Evolutionary conservation across 2,797 vertebrate genomes (phyloP).

Genomic region (Karalla daura): DNA sequence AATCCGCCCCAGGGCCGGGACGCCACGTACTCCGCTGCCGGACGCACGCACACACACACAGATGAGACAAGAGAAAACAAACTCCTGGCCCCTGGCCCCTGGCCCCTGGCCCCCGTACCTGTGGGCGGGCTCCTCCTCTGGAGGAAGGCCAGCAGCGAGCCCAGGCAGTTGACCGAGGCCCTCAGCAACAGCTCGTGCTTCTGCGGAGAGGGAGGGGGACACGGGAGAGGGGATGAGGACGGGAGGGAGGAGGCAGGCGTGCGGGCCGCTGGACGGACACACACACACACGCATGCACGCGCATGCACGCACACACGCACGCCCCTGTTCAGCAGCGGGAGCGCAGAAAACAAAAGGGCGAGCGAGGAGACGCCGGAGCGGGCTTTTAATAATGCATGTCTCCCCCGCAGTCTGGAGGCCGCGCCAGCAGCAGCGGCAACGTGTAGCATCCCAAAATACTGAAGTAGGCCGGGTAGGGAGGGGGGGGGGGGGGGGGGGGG

Average conservation of each 20-base stretch:
- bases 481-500: not conserved
- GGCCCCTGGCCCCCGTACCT: constrained; percentile 78
- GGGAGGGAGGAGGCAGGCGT: not conserved
- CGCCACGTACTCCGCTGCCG: constrained; percentile 83
- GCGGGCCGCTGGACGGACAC: not conserved
- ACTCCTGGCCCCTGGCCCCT: constrained; percentile 10
- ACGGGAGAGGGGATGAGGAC: not conserved
- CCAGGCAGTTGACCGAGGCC: constrained; percentile 87
- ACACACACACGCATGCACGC: constrained; percentile 6
- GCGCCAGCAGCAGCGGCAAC: constrained; percentile 40
- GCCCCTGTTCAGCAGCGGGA: no score
- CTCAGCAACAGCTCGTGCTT: constrained; percentile 89
- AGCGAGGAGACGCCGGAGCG: constrained; percentile 43
- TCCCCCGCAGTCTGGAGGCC: constrained; percentile 48
- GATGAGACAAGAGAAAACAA: constrained; percentile 17
- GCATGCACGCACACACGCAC: constrained; percentile 17
- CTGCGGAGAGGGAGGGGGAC: constrained; percentile 73
- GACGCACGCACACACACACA: constrained; percentile 16
- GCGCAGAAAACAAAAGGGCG: constrained; percentile 43
- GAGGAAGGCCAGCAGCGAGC: constrained; percentile 88
- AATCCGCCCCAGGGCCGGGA: constrained; percentile 92
- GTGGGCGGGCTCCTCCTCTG: constrained; percentile 80
- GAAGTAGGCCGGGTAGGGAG: constrained; percentile 67
- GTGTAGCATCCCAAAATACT: constrained; percentile 72
- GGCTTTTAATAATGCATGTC: constrained; percentile 66